phyloP scores from a whole-genome alignment of 2,888 invertebrate species.

The Dasysyrphus tricinctus region DNA sequence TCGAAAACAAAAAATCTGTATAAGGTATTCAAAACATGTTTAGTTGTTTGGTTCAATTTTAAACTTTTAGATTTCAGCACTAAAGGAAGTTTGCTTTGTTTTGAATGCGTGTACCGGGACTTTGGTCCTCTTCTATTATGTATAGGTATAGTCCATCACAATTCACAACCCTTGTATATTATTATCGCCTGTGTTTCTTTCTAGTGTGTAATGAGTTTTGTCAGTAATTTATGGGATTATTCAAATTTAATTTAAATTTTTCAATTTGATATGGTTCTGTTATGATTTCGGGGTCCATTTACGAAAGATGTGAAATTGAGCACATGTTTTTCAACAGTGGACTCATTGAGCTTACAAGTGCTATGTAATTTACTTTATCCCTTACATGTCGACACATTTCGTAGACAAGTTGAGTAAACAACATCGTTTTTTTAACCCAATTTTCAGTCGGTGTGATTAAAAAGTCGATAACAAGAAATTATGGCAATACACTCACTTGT shows the following conservation, averaged over 20 bases:
- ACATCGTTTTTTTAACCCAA: too few species aligned
- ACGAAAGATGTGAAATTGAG: conserved; percentile 49
- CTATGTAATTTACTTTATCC: conserved; percentile 1
- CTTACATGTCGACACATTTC: background rate
- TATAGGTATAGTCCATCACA: background rate
- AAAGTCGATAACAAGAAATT: too few species aligned
- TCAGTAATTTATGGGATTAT: conserved; percentile 73
- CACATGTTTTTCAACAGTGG: conserved; percentile 47
- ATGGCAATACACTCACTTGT: too few species aligned
- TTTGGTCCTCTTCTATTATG: background rate
- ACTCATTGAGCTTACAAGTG: conserved; percentile 43
- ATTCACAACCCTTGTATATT: conserved; percentile 41
- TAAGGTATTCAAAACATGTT: conserved; percentile 45
- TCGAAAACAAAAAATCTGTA: conserved; percentile 20
- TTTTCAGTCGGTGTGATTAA: too few species aligned
- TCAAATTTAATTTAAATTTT: conserved; percentile 73
- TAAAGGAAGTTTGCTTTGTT: conserved; percentile 41
- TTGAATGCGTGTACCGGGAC: conserved; percentile 22
- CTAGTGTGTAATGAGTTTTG: conserved; percentile 65
- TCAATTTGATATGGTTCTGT: conserved; percentile 57
- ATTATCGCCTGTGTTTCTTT: conserved; percentile 50
- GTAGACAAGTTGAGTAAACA: too few species aligned
- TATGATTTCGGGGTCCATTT: conserved; percentile 13
- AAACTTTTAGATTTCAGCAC: conserved; percentile 6
- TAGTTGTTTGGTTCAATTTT: conserved; percentile 38